Conservation (phyloP, 2,797 vertebrate genomes). For the Cygnus olor region DNA sequence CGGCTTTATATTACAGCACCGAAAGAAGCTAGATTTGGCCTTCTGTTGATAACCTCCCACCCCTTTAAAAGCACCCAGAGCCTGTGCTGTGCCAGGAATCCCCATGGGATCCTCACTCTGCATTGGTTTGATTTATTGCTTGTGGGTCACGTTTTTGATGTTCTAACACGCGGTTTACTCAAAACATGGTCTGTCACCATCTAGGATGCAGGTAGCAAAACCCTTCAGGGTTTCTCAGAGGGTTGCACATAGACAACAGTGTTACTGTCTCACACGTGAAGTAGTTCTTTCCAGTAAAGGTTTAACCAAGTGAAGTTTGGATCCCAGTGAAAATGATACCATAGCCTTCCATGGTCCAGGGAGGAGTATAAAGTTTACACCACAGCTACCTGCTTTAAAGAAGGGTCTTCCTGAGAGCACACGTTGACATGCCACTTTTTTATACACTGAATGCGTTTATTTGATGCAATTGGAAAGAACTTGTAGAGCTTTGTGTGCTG, state of each 20-base stretch:
- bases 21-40: not conserved
- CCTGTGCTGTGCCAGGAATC: slow-evolving; percentile 33
- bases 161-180: slow-evolving; percentile 48
- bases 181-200: slow-evolving; percentile 39
- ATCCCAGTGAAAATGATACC: slow-evolving; percentile 17
- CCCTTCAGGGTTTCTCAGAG: not conserved
- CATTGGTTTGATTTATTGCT: slow-evolving; percentile 50
- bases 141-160: slow-evolving; percentile 35
- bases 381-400: not conserved
- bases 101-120: slow-evolving; percentile 15
- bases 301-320: slow-evolving; percentile 11
- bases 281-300: slow-evolving; percentile 27
- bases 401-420: not conserved
- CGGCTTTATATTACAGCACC: not conserved
- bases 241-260: not conserved
- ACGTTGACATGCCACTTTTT: not conserved
- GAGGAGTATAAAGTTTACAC: slow-evolving; percentile 2
- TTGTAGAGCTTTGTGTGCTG: not conserved
- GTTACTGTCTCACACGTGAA: slow-evolving; percentile 38
- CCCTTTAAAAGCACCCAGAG: slow-evolving; percentile 21
- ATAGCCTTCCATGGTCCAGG: not conserved
- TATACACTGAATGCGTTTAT: not conserved
- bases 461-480: not conserved
- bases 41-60: slow-evolving; percentile 50
- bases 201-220: slow-evolving; percentile 64